Evolutionary conservation across 2,113 vertebrate species (phyloP), one percentile per base, ranked within the genome.

Genomic region (Martes martes): DNA sequence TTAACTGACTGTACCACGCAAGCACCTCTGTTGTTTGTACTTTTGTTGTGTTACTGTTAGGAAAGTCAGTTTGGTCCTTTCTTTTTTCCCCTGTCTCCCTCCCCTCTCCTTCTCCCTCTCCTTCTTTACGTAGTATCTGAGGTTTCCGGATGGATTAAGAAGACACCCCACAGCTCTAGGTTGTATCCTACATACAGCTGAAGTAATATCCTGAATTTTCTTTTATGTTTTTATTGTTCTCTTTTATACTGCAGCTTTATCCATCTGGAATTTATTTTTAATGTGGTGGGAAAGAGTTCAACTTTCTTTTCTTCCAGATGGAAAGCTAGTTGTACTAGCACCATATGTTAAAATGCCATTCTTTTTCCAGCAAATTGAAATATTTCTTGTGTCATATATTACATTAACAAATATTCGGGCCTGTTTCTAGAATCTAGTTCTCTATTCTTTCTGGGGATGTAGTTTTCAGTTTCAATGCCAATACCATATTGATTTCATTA

Each of bases 251-350:
- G 15, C 82, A 82, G 19, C 69, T 69, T 74, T 65, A 63, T n/a
- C 21, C 42, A 74, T 89, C 42, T 95, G 78, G 93, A 74, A 74
- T 83, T 95, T 74, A 76, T 83, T 92, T 92, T 65, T 74, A 36
- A 95, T 82, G 55, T 28, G n/a, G 65, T 65, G 36, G 42, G 45
- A 81, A 91, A 91, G 16, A 94, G 36, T 71, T 36, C 31, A 28
- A 61, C 9, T 80, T 80, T 71, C 74, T 39, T 86, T 86, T 67
- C n/a, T 74, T 82, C 57, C 36, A 88, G 45, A 73, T 23, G 65
- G 74, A 81, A 95, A 92, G 42, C 28, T 61, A 84, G 55, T 52
- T 81, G 28, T 88, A 13, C 28, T 6, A n/a, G 28, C 45, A 55
- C 76, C 21, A n/a, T 95, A 81, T 28, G 78, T 88, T 92, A 73